A percentile compares a stretch with the other conserved stretches of the same genome.
Conservation (phyloP, 2,888 invertebrate genomes). For the Selenia dentaria region DNA sequence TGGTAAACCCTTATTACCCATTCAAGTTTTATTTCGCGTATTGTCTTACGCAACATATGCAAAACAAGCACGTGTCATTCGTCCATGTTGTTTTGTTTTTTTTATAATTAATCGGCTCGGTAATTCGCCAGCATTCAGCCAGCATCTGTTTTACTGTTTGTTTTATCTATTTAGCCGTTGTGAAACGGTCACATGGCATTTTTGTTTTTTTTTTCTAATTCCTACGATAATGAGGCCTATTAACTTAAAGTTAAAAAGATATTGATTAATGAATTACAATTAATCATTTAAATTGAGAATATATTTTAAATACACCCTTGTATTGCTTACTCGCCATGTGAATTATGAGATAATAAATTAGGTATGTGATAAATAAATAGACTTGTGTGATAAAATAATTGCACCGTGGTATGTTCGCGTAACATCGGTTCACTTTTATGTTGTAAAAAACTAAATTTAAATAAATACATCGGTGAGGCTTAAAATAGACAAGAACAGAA, state of each 20-base stretch:
- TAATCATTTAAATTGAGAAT: constrained; percentile 11
- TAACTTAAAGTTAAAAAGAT: constrained; percentile 16
- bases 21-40: constrained; percentile 3
- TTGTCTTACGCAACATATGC: constrained; percentile 18
- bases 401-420: neutral
- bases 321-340: neutral
- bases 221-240: constrained; percentile 11
- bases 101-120: constrained; percentile 28
- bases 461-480: neutral
- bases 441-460: neutral
- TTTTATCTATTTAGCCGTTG: constrained; percentile 28
- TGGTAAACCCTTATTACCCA: neutral
- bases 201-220: constrained; percentile 11
- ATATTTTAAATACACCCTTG: constrained; percentile 1
- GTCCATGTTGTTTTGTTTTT: constrained; percentile 24
- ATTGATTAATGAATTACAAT: constrained; percentile 14
- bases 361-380: neutral
- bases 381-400: neutral
- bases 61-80: constrained; percentile 40
- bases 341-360: neutral
- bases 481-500: constrained; percentile 13
- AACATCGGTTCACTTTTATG: neutral
- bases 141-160: constrained; percentile 31
- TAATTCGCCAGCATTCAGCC: constrained; percentile 27
- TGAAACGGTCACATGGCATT: constrained; percentile 5